Evolutionary conservation across 2,797 vertebrate genomes (phyloP), one percentile per base, ranked within the genome.

Genomic region (Zalophus californianus): DNA sequence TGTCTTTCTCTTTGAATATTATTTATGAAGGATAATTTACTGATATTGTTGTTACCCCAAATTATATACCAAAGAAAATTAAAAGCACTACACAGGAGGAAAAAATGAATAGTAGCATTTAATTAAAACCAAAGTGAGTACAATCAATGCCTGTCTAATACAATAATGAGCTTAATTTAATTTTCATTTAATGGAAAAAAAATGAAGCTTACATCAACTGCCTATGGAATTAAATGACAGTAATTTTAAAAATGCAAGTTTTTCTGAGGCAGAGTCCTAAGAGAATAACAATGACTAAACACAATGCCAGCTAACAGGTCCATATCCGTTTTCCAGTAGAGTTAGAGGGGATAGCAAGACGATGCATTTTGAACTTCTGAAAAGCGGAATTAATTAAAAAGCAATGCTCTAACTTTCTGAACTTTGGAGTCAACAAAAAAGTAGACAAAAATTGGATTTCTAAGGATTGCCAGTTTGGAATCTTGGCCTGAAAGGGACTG

Each of bases 61-160:
- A 98, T 98, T 97, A 97, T 98, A 97, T 96, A 97, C 44, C 96
- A 92, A 93, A 98, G 96, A 96, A 98, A 97, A 95, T 93, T 90
- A 98, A 97, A 98, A 98, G 86, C 5, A 35, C 91, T 86, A 80
- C 94, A 83, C 12, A 96, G 84, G 80, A 98, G 95, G 90, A 97
- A 98, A 97, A 92, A 95, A 94, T 95, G 94, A 98, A 98, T 90
- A 92, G n/a, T 94, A 83, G 52, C 98, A 96, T 98, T 98, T 98
- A 98, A 98, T 98, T 98, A 98, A 98, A 98, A 96, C 77, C 96
- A 90, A 98, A 98, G 54, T 75, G 64, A 95, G 83, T 86, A 85
- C 64, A 94, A 97, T 98, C 98, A 97, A 98, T 98, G 88, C 86
- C 56, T 96, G 97, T 97, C 97, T 96, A 98, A 98, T 98, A 97